Base-by-base conservation (phyloP, 2,888 invertebrate species). In the Thyatira batis region DNA sequence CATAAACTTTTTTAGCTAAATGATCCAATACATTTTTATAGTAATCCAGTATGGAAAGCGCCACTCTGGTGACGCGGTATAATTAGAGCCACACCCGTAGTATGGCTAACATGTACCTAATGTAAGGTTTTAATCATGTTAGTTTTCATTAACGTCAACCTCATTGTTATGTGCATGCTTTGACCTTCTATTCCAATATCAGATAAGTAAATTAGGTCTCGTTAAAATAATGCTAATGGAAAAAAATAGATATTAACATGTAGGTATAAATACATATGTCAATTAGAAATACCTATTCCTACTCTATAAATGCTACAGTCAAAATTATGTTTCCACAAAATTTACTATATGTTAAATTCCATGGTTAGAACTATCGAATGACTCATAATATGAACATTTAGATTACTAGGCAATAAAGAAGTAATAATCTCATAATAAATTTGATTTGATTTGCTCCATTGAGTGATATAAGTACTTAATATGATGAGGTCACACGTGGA, bases 111-210 rank as follows among this genome's bases (percentile, higher is more conserved):
- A 48, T 27, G 23, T 6, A 23, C 6, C 13, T 17, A 39, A 39
- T 17, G 39, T 39, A 39, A 39, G 39, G n/a, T 39, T 39, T 33
- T 33, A 33, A 68, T 69, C 51, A 58, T 67, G 75, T 72, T 76
- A 58, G 62, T 76, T 78, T 77, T 75, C 74, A 82, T 84, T 80
- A 82, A 60, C 67, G 58, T 63, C 55, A 57, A 52, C 56, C 60
- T 71, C 71, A 75, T 73, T 65, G 68, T 63, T 61, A 64, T 57
- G 6, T 33, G 33, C 39, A 55, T 58, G 56, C 54, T 56, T 70
- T 64, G 64, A 68, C 69, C 69, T 74, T 70, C 63, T 65, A 65
- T 67, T 67, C 54, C 55, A 53, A 63, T 49, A 57, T 53, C 53
- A 57, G 2, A 8, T 48, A 54, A 58, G 64, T 61, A 70, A 68